Evolutionary conservation across 2,797 vertebrate genomes (phyloP).

Genomic region (Saxicola maurus): DNA sequence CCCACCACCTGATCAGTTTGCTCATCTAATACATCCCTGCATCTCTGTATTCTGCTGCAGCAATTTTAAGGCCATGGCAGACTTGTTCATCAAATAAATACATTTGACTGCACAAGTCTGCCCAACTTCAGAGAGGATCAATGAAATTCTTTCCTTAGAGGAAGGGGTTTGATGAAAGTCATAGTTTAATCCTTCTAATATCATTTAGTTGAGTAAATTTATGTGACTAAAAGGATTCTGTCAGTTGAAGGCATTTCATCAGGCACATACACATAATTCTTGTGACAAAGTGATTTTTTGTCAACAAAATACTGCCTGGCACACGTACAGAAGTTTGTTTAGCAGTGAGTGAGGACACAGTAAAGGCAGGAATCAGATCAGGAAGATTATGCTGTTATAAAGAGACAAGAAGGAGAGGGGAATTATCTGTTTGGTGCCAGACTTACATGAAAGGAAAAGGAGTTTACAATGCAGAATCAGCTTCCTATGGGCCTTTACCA

Average conservation of each 20-base stretch:
- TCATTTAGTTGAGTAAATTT: constrained; percentile 28
- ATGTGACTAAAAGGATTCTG: constrained; percentile 45
- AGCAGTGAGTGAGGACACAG: background rate
- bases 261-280: background rate
- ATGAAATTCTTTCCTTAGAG: constrained; percentile 39
- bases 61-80: background rate
- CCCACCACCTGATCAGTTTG: accelerated
- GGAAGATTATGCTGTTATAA: background rate
- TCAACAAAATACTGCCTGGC: constrained; percentile 33
- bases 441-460: constrained; percentile 18
- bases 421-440: constrained; percentile 30
- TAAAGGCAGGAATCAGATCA: background rate
- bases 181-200: constrained; percentile 41
- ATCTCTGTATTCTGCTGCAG: background rate
- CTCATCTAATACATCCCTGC: background rate
- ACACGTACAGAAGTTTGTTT: background rate
- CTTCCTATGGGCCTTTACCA: background rate
- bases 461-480: background rate
- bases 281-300: constrained; percentile 42
- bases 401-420: background rate
- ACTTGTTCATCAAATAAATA: constrained; percentile 24
- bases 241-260: constrained; percentile 49
- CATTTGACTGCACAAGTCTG: background rate
- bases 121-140: constrained; percentile 22
- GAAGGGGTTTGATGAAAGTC: constrained; percentile 24